These are phyloP conservation scores for Jaculus jaculus DNA, from an alignment of 2,113 vertebrate species.

Conservation along the genomic window DNA sequence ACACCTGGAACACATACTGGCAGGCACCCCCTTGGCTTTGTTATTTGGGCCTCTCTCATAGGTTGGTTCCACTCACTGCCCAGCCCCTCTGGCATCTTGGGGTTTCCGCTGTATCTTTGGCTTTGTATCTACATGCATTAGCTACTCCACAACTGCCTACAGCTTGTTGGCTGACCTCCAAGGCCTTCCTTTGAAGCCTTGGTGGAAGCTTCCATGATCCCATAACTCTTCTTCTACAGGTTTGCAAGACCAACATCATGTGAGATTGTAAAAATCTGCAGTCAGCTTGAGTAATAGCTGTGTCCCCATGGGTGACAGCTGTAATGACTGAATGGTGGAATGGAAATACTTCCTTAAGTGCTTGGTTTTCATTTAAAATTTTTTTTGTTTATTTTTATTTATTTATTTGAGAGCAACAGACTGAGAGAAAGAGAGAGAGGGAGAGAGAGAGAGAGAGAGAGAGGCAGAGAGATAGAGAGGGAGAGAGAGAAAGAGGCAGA, in stretches of 20 bases:
- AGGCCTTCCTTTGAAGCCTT: background rate
- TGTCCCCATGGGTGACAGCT: background rate
- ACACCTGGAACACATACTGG: too few species aligned
- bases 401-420: too few species aligned
- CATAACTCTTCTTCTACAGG: background rate
- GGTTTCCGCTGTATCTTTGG: background rate
- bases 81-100: background rate
- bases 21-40: too few species aligned
- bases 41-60: background rate
- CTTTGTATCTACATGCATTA: background rate
- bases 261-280: background rate
- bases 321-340: too few species aligned
- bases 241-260: background rate
- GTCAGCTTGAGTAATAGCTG: background rate
- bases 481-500: too few species aligned
- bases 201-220: background rate
- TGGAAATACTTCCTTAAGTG: too few species aligned
- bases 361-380: background rate
- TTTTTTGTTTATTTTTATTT: too few species aligned
- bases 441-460: too few species aligned
- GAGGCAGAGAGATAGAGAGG: too few species aligned
- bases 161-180: too few species aligned
- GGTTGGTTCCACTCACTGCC: background rate
- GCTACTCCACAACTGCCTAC: background rate
- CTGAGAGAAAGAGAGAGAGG: too few species aligned